Percentiles rank a stretch among this genome's conserved stretches.
These are phyloP conservation scores for Holacanthus passer DNA, from an alignment of 2,113 vertebrate genomes.

Conservation along the genomic window DNA sequence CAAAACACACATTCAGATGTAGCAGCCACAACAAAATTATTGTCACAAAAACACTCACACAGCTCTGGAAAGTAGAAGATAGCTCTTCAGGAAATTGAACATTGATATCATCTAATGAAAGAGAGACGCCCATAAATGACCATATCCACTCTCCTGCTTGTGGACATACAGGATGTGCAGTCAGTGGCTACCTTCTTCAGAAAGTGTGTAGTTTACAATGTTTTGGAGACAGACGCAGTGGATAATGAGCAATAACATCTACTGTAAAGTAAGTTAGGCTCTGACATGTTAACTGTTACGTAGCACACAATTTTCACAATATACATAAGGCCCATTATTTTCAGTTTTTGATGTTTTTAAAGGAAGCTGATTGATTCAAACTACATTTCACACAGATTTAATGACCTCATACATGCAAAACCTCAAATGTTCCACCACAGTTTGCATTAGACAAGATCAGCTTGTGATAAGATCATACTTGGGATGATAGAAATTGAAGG, in stretches of 20 bases:
- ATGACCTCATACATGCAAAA: not conserved
- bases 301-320: not conserved
- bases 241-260: not conserved
- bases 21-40: slow-evolving; percentile 1
- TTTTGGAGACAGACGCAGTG: not conserved
- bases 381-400: not conserved
- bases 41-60: slow-evolving; percentile 21
- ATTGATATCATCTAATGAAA: slow-evolving; percentile 57
- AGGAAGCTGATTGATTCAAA: not conserved
- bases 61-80: slow-evolving; percentile 22
- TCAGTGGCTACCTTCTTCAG: not conserved
- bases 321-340: not conserved
- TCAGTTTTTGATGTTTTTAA: not conserved
- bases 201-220: slow-evolving; percentile 12
- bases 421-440: not conserved
- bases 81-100: slow-evolving; percentile 52
- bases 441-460: not conserved
- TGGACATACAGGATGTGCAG: not conserved
- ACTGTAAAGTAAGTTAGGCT: not conserved
- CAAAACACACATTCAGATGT: slow-evolving; percentile 26
- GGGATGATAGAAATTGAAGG: not conserved
- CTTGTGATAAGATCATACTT: not conserved
- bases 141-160: not conserved
- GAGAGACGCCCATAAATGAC: slow-evolving; percentile 9
- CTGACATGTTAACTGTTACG: not conserved